Percentiles rank a stretch among this genome's conserved stretches.
phyloP scores from a whole-genome alignment of 2,888 invertebrate species.

The Eumacrocentrus americanus region DNA sequence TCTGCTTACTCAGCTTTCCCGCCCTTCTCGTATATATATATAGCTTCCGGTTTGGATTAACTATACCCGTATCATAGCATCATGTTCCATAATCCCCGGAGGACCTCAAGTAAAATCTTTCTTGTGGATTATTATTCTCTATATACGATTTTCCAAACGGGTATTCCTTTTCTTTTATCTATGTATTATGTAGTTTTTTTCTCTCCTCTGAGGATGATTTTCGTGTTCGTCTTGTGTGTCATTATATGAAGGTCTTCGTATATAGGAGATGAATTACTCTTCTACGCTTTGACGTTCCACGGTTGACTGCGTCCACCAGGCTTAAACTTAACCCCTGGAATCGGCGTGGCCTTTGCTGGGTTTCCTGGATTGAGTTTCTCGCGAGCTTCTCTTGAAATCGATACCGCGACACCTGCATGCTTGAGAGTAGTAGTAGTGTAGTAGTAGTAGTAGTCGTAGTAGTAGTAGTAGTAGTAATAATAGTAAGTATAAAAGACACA shows the following conservation, averaged over 20 bases:
- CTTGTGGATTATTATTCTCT: too few relatives aligned
- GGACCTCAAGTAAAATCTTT: not conserved
- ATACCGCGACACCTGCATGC: conserved; percentile 37
- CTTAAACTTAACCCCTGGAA: conserved; percentile 38
- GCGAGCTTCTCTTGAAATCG: conserved; percentile 41
- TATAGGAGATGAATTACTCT: not conserved
- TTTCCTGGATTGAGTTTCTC: conserved; percentile 53
- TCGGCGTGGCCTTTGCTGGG: conserved; percentile 47
- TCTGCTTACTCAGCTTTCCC: not conserved
- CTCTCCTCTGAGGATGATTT: too few relatives aligned
- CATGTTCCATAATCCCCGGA: too few relatives aligned
- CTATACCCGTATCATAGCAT: too few relatives aligned
- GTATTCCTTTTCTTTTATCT: too few relatives aligned
- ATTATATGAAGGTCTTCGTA: too few relatives aligned
- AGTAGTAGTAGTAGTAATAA: too few relatives aligned
- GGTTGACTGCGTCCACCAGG: not conserved
- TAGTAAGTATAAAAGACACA: not conserved
- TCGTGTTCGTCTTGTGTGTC: too few relatives aligned
- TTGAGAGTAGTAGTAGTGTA: not conserved
- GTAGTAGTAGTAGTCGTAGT: too few relatives aligned
- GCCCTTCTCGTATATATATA: not conserved
- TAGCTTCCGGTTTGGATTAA: not conserved
- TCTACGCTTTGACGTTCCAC: conserved; percentile 5
- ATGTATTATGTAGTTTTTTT: too few relatives aligned
- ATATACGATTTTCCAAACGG: too few relatives aligned